phyloP scores from a whole-genome alignment of 2,888 invertebrate genomes.

The Cryptocephalus moraei region DNA sequence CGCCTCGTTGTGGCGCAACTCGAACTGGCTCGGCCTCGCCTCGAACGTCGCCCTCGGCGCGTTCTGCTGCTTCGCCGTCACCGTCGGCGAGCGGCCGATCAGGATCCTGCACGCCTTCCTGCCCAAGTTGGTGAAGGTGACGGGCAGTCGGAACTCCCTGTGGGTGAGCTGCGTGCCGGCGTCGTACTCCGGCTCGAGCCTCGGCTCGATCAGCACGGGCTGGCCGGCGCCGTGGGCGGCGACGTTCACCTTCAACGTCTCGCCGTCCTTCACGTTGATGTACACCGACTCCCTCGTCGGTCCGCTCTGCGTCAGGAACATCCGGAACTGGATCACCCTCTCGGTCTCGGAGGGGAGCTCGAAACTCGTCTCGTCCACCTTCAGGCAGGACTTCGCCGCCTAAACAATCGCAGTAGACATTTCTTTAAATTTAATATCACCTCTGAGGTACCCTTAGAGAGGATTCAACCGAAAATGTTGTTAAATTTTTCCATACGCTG shows the following conservation, averaged over 20 bases:
- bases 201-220: constrained; percentile 52
- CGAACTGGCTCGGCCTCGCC: constrained; percentile 40
- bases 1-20: constrained; percentile 41
- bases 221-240: constrained; percentile 55
- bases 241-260: constrained; percentile 37
- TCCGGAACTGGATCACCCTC: neutral
- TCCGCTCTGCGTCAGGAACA: neutral
- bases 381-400: neutral
- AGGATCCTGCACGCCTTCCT: constrained; percentile 41
- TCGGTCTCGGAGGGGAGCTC: neutral
- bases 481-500: too few species aligned
- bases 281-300: constrained; percentile 18
- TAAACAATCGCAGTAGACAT: too few species aligned
- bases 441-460: too few species aligned
- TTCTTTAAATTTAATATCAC: too few species aligned
- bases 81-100: too few species aligned
- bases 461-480: too few species aligned
- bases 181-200: constrained; percentile 44
- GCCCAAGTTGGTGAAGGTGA: constrained; percentile 47
- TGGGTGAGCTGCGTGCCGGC: constrained; percentile 56
- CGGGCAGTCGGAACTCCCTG: constrained; percentile 35
- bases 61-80: too few species aligned
- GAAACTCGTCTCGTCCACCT: neutral
- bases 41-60: constrained; percentile 26
- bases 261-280: constrained; percentile 33